Base-by-base conservation (phyloP, 1,140 invertebrate species). In the Papilio machaon region DNA sequence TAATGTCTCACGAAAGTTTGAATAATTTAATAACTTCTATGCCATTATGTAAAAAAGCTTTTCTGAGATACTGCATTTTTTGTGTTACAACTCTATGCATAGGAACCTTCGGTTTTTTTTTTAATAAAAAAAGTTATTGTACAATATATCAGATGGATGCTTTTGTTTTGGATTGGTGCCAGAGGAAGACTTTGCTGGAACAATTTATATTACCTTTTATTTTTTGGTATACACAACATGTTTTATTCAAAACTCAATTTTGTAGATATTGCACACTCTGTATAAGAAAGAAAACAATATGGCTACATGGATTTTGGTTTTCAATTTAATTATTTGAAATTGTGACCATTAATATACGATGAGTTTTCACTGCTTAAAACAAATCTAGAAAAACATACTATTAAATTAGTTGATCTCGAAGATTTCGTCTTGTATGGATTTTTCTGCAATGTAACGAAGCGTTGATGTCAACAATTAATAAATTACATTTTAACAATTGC, bases 81-180 rank as follows among this genome's bases (percentile, higher is more conserved):
- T 35, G 19, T 67, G 64, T 58, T 52, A 52, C 15, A 11, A 4
- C n/a, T n/a, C 7, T n/a, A 58, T 17, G 17, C 52, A n/a, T 58
- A 54, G 54, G 54, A 58, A 17, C 17, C 17, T 6, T 19, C 8
- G n/a, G 2, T 5, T 60, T 67, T 67, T 67, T 35, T 67, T 64
- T 64, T 23, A 67, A 35, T 35, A 67, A 67, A 64, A 67, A 67
- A 11, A 67, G 10, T 3, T 13, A 67, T 67, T 67, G 64, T 67
- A 30, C 11, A 73, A 49, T n/a, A 47, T 52, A 75, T 52, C 46
- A 23, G 17, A 75, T 52, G 73, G 47, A 75, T 75, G n/a, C 46
- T 75, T 19, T 74, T 74, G 46, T 75, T 67, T 75, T 75, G 73
- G 73, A 75, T 17, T 75, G 15, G 19, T 49, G 73, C 73, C 73